A percentile compares a stretch with the other conserved stretches of the same genome.
Conservation (phyloP, 2,797 vertebrate genomes). For the Nyctibius grandis region DNA sequence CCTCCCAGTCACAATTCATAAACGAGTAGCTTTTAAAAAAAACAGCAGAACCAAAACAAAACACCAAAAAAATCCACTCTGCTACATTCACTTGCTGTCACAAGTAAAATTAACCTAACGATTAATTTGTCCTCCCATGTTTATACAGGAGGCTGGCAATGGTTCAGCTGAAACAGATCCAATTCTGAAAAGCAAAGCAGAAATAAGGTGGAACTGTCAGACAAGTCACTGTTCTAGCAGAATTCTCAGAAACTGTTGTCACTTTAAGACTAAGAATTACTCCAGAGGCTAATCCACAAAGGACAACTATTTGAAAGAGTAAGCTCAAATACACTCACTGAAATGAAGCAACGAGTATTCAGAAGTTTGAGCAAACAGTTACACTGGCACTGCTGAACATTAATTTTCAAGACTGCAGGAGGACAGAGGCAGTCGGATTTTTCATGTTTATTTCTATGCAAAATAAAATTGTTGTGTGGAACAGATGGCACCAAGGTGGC, state of each 20-base stretch:
- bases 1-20: background rate
- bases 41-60: background rate
- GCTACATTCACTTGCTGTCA: conserved; percentile 1
- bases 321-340: background rate
- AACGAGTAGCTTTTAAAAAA: background rate
- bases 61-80: background rate
- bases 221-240: background rate
- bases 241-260: background rate
- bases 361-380: background rate
- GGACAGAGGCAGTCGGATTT: background rate
- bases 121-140: conserved; percentile 20
- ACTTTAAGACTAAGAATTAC: background rate
- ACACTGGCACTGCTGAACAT: background rate
- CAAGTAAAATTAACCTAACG: background rate
- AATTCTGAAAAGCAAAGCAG: background rate
- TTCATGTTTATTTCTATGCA: background rate
- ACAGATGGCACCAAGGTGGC: background rate
- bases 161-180: conserved; percentile 22
- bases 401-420: background rate
- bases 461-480: background rate
- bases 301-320: background rate
- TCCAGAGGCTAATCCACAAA: background rate
- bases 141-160: background rate
- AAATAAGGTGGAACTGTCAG: conserved; percentile 15
- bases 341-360: background rate